Conservation (phyloP, 1,140 invertebrate species). For the Zaprionus lachaisei region DNA sequence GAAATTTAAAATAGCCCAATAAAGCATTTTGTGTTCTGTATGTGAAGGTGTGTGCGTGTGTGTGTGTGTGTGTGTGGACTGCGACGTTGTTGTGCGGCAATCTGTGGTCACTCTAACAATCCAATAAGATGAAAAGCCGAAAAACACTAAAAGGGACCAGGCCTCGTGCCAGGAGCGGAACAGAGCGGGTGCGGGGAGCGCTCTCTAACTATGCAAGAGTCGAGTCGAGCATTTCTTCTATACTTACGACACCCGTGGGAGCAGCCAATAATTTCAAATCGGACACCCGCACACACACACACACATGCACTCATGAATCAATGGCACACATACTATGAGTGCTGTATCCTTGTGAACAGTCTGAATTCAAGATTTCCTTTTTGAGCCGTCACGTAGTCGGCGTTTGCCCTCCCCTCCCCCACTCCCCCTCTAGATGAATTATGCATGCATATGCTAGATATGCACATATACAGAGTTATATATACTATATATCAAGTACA, state of each 20-base stretch:
- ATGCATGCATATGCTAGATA: conserved; percentile 1
- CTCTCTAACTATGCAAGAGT: conserved; percentile 66
- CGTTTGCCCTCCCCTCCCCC: conserved; percentile 39
- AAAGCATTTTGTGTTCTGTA: conserved; percentile 45
- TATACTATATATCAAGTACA: conserved; percentile 1
- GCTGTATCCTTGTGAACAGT: conserved; percentile 35
- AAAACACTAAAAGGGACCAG: conserved; percentile 20
- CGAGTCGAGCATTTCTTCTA: conserved; percentile 44
- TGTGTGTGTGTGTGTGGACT: conserved; percentile 26
- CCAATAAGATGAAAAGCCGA: conserved; percentile 72
- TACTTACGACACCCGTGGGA: conserved; percentile 82
- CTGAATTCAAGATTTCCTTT: conserved; percentile 57
- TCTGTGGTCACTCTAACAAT: conserved; percentile 70
- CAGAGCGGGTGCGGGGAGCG: neutral
- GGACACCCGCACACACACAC: conserved; percentile 50
- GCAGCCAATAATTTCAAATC: conserved; percentile 82
- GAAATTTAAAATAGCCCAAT: conserved; percentile 68
- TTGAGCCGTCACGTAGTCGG: conserved; percentile 57
- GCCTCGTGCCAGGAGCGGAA: neutral
- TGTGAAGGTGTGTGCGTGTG: conserved; percentile 10
- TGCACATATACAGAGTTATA: neutral
- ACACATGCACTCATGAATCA: conserved; percentile 64
- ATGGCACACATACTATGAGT: conserved; percentile 56
- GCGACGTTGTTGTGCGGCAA: conserved; percentile 38
- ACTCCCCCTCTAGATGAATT: conserved; percentile 1